Evolutionary conservation across 2,797 vertebrate genomes (phyloP).

Genomic region (Margarornis squamiger): DNA sequence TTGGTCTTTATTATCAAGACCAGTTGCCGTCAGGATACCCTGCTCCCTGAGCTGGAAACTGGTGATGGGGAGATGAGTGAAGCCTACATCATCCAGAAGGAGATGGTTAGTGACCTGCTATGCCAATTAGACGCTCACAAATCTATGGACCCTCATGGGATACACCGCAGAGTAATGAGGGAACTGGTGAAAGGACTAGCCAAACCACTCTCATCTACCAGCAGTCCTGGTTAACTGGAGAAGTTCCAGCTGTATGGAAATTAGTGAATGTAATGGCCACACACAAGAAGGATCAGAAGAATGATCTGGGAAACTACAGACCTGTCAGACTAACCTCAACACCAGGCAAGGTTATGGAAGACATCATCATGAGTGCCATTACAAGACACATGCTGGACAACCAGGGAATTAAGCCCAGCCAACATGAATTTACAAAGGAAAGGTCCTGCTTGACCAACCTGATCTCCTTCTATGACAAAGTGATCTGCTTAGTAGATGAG

Average conservation of each 20-base stretch:
- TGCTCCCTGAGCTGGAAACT: background rate
- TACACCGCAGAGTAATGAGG: background rate
- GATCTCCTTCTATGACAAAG: background rate
- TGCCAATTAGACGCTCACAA: background rate
- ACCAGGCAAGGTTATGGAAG: background rate
- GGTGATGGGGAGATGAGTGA: background rate
- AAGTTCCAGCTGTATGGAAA: background rate
- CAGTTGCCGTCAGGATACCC: background rate
- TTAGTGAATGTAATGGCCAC: background rate
- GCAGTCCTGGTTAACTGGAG: background rate
- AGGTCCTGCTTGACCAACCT: background rate
- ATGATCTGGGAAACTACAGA: background rate
- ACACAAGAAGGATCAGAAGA: background rate
- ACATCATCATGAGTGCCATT: background rate
- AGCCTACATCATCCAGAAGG: background rate
- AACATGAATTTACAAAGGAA: background rate
- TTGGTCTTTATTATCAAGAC: background rate
- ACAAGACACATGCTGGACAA: background rate
- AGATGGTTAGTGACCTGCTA: background rate
- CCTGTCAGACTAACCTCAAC: background rate
- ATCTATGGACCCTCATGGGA: background rate
- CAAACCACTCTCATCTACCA: background rate
- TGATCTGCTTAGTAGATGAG: background rate
- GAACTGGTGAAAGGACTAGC: background rate
- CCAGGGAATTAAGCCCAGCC: background rate